Evolutionary conservation across 2,113 vertebrate genomes (phyloP).

Genomic region (Archocentrus centrarchus): DNA sequence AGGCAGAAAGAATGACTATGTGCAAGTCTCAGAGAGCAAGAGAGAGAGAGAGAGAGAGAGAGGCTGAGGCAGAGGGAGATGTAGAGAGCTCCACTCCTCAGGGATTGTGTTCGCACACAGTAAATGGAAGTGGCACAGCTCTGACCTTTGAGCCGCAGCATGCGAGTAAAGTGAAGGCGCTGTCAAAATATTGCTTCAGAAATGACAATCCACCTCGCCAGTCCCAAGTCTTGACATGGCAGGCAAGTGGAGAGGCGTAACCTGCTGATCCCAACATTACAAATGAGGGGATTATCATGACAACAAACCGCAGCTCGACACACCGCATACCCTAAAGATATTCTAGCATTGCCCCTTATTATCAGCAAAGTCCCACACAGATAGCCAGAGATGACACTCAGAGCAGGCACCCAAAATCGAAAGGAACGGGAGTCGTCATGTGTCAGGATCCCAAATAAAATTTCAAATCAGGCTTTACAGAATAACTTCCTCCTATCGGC

Average conservation of each 20-base stretch:
- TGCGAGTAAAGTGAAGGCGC: constrained; percentile 77
- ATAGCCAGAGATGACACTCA: constrained; percentile 57
- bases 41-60: constrained; percentile 25
- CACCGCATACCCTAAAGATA: constrained; percentile 74
- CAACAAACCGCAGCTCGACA: constrained; percentile 74
- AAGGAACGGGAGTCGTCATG: constrained; percentile 3
- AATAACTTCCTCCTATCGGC: constrained; percentile 20
- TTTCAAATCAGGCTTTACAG: constrained; percentile 39
- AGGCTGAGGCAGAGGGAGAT: constrained; percentile 34
- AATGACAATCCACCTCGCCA: constrained; percentile 82
- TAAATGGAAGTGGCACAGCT: constrained; percentile 82
- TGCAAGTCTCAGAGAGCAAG: constrained; percentile 14
- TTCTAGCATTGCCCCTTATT: constrained; percentile 73
- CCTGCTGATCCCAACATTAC: constrained; percentile 78
- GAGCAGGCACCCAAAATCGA: constrained; percentile 33
- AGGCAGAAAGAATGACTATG: constrained; percentile 43
- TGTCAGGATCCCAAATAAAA: constrained; percentile 39
- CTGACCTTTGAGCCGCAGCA: constrained; percentile 83
- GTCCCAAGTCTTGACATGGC: constrained; percentile 78
- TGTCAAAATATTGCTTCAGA: constrained; percentile 85
- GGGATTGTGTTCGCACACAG: constrained; percentile 81
- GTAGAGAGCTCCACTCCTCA: constrained; percentile 66
- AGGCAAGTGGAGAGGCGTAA: constrained; percentile 74
- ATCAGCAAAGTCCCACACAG: constrained; percentile 66
- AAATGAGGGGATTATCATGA: constrained; percentile 80